Evolutionary conservation across 1,140 invertebrate genomes (phyloP).

Genomic region (Pogonognathellus flavescens): DNA sequence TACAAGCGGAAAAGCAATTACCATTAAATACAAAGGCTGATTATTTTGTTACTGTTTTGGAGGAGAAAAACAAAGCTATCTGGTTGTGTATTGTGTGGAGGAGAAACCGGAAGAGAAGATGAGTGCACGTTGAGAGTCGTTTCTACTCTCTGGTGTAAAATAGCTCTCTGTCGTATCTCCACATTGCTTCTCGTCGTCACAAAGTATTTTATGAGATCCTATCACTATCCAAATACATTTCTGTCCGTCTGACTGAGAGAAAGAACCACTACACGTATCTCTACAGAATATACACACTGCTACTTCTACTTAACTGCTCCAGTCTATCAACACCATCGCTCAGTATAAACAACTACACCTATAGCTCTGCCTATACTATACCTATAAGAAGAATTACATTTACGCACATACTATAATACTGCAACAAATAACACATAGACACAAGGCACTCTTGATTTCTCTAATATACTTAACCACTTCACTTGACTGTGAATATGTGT

Average conservation of each 20-base stretch:
- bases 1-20: slow-evolving; percentile 54
- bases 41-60: slow-evolving; percentile 51
- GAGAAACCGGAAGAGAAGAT: slow-evolving; percentile 12
- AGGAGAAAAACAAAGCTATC: slow-evolving; percentile 46
- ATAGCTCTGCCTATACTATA: too few relatives aligned
- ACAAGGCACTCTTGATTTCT: too few relatives aligned
- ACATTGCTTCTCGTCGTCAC: slow-evolving; percentile 6
- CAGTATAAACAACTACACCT: too few relatives aligned
- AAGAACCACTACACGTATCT: too few relatives aligned
- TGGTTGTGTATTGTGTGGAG: not conserved
- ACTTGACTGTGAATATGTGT: too few relatives aligned
- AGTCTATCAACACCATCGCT: too few relatives aligned
- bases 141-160: too few relatives aligned
- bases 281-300: slow-evolving; percentile 7
- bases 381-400: too few relatives aligned
- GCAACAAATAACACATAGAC: too few relatives aligned
- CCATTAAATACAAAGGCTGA: slow-evolving; percentile 56
- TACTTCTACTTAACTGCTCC: not conserved
- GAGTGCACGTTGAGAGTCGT: not conserved
- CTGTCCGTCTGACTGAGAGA: slow-evolving; percentile 20
- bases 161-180: not conserved
- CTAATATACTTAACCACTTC: too few relatives aligned
- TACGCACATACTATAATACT: too few relatives aligned
- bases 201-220: slow-evolving; percentile 24
- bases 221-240: slow-evolving; percentile 40